A percentile compares a stretch with the other conserved stretches of the same genome.
Conservation (phyloP, 2,113 vertebrate genomes). For the Leptobrachium ailaonicum region DNA sequence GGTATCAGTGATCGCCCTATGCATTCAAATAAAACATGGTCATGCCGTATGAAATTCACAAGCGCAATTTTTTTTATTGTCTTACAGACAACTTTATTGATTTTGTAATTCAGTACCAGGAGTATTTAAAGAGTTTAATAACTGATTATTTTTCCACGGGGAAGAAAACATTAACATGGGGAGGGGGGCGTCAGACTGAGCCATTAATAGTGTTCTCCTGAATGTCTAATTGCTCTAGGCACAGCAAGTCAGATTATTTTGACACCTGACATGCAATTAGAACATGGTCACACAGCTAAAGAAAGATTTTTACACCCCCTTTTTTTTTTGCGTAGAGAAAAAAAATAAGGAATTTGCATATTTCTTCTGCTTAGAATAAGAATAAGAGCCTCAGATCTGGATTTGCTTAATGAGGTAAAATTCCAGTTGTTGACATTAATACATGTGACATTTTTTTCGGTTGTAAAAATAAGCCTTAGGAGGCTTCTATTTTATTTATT, state of each 20-base stretch:
- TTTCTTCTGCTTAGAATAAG: conserved; percentile 84
- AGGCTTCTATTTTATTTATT: conserved; percentile 51
- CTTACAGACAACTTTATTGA: conserved; percentile 60
- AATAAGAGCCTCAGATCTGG: conserved; percentile 85
- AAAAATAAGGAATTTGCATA: conserved; percentile 79
- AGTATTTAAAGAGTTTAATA: conserved; percentile 83
- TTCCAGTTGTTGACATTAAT: conserved; percentile 87
- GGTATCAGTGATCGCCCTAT: too few relatives aligned
- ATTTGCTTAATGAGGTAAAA: conserved; percentile 88
- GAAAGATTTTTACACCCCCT: conserved; percentile 81
- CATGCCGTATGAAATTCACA: too few relatives aligned
- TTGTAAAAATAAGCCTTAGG: conserved; percentile 72
- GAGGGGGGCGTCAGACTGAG: conserved; percentile 69
- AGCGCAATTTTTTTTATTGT: not conserved
- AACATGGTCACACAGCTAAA: conserved; percentile 86
- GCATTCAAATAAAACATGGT: too few relatives aligned
- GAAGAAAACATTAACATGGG: conserved; percentile 73
- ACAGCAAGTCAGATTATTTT: conserved; percentile 80
- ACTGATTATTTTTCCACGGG: conserved; percentile 76
- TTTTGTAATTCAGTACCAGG: conserved; percentile 79
- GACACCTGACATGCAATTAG: conserved; percentile 89
- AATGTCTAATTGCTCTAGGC: conserved; percentile 82
- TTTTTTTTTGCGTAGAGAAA: conserved; percentile 69
- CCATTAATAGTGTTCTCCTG: conserved; percentile 77
- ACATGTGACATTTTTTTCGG: conserved; percentile 76